phyloP scores from a whole-genome alignment of 2,113 vertebrate species.

The Marmota flaviventris region DNA sequence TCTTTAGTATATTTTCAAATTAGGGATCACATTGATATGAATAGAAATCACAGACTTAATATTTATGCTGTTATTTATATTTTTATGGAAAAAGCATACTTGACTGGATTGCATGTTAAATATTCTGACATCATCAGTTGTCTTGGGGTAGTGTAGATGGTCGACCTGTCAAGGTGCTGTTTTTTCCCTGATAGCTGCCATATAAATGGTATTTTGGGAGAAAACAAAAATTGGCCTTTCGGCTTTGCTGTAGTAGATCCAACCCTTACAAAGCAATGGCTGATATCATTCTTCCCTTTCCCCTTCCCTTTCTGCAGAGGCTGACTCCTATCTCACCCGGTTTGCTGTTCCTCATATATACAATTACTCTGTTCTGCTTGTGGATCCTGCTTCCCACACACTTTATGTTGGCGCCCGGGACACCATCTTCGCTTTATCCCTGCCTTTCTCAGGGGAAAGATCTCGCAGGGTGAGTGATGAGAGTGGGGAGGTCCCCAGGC shows the following conservation, averaged over 20 bases:
- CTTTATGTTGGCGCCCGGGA: constrained; percentile 92
- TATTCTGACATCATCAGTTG: constrained; percentile 33
- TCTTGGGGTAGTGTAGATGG: background rate
- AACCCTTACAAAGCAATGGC: background rate
- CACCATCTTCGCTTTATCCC: constrained; percentile 89
- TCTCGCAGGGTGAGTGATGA: constrained; percentile 77
- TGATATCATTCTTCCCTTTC: constrained; percentile 12
- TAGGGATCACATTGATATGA: constrained; percentile 15
- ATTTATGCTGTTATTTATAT: background rate
- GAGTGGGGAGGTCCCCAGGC: background rate
- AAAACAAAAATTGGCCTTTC: constrained; percentile 57
- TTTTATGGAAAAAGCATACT: constrained; percentile 60
- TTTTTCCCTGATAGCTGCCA: background rate
- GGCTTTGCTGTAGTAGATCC: background rate
- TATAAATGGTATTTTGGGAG: constrained; percentile 46
- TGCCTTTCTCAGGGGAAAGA: constrained; percentile 79
- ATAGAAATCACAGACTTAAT: constrained; percentile 57
- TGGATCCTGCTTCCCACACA: constrained; percentile 86
- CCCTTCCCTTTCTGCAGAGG: constrained; percentile 67
- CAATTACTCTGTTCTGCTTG: constrained; percentile 91
- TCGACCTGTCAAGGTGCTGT: background rate
- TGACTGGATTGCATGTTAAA: constrained; percentile 26
- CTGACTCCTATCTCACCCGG: constrained; percentile 77
- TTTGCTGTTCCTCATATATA: constrained; percentile 78
- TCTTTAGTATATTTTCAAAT: constrained; percentile 67